phyloP scores from a whole-genome alignment of 2,797 vertebrate genomes.

The Delichon dasypus region DNA sequence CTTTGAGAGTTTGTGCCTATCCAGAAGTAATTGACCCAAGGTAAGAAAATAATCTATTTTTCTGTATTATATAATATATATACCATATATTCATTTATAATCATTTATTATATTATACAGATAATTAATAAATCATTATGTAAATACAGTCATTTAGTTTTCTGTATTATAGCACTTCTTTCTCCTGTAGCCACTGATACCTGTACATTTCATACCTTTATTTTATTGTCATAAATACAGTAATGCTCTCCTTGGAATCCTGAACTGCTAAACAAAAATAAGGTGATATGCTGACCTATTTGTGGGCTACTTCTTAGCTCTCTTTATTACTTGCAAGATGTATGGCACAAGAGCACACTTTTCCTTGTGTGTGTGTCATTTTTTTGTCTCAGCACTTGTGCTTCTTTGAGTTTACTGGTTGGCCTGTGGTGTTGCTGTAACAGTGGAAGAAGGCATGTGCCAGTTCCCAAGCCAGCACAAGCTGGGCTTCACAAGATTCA shows the following conservation, averaged over 20 bases:
- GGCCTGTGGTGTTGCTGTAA: not conserved
- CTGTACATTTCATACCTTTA: not conserved
- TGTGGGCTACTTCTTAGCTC: not conserved
- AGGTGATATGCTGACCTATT: not conserved
- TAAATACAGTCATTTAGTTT: not conserved
- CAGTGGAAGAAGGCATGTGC: not conserved
- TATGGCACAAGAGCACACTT: not conserved
- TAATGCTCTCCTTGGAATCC: not conserved
- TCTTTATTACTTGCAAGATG: not conserved
- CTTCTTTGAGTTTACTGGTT: not conserved
- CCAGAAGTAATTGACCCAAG: constrained; percentile 84
- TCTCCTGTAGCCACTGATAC: not conserved
- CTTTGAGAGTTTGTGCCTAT: constrained; percentile 92
- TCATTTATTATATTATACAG: too few relatives aligned
- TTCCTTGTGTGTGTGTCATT: not conserved
- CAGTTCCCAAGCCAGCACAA: not conserved
- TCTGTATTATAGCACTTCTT: not conserved
- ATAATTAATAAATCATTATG: too few relatives aligned
- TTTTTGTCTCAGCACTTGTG: not conserved
- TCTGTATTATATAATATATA: not conserved
- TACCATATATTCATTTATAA: too few relatives aligned
- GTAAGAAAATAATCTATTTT: constrained; percentile 65
- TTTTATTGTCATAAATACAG: not conserved
- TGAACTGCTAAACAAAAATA: not conserved
- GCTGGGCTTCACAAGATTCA: not conserved